These are phyloP conservation scores for Lycocerus yunnanus DNA, from an alignment of 2,888 invertebrate genomes.

Conservation along the genomic window DNA sequence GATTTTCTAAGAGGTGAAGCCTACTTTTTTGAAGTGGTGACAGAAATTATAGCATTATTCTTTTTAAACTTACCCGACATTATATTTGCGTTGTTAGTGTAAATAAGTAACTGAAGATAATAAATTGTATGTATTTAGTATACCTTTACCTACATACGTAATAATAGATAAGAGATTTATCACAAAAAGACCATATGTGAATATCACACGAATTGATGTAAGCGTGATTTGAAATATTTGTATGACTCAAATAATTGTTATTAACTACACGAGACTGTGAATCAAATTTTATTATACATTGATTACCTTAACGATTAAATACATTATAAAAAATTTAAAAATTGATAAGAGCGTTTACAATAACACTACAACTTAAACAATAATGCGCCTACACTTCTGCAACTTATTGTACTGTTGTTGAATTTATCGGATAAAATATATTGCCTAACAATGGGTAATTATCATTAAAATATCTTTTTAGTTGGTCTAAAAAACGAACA, in stretches of 20 bases:
- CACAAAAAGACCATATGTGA: conserved; percentile 10
- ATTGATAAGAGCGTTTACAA: not conserved
- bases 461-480: too few species aligned
- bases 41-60: not conserved
- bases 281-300: not conserved
- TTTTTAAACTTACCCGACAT: conserved; percentile 8
- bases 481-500: too few species aligned
- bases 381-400: not conserved
- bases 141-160: not conserved
- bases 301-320: not conserved
- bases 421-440: not conserved
- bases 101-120: not conserved
- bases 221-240: not conserved
- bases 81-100: conserved; percentile 2
- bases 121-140: not conserved
- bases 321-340: not conserved
- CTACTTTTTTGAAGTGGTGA: not conserved
- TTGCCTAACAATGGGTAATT: too few species aligned
- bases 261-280: too few species aligned
- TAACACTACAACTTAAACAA: not conserved
- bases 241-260: not conserved
- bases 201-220: not conserved
- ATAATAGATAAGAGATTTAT: conserved; percentile 10
- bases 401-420: not conserved
- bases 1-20: not conserved